Evolutionary conservation across 1,140 invertebrate species (phyloP).

Genomic region (Acyrthosiphon pisum): DNA sequence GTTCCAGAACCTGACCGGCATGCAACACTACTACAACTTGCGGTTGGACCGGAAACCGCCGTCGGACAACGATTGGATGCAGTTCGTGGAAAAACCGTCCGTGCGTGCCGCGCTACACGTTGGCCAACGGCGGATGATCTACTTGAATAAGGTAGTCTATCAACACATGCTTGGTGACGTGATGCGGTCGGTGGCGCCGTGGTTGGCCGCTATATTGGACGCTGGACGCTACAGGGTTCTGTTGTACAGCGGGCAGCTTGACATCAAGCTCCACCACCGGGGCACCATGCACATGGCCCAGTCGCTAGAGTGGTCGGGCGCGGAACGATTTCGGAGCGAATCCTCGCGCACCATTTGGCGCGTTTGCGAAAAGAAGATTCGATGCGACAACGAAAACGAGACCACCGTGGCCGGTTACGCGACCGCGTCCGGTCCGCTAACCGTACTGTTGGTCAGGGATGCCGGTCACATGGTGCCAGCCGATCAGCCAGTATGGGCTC

Average conservation of each 20-base stretch:
- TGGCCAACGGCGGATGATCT: conserved; percentile 70
- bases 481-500: conserved; percentile 80
- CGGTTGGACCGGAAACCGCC: conserved; percentile 63
- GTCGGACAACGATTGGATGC: conserved; percentile 64
- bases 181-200: conserved; percentile 64
- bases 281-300: conserved; percentile 74
- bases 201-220: conserved; percentile 75
- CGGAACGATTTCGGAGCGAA: conserved; percentile 69
- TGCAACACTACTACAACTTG: conserved; percentile 82
- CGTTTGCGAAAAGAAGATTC: conserved; percentile 44
- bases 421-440: conserved; percentile 67
- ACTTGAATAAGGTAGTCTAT: conserved; percentile 69
- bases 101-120: conserved; percentile 77
- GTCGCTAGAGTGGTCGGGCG: conserved; percentile 72
- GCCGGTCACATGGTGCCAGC: conserved; percentile 85
- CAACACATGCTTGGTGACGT: background rate
- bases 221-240: conserved; percentile 70
- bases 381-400: background rate
- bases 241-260: conserved; percentile 79
- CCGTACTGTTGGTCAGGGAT: conserved; percentile 79
- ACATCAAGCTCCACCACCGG: conserved; percentile 84
- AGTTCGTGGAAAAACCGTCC: conserved; percentile 60
- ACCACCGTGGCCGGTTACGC: conserved; percentile 59
- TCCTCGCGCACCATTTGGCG: conserved; percentile 65
- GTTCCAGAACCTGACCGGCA: conserved; percentile 82